Percentiles rank a stretch among this genome's conserved stretches.
phyloP scores from a whole-genome alignment of 2,888 invertebrate genomes.

The Calliopum simillimum region DNA sequence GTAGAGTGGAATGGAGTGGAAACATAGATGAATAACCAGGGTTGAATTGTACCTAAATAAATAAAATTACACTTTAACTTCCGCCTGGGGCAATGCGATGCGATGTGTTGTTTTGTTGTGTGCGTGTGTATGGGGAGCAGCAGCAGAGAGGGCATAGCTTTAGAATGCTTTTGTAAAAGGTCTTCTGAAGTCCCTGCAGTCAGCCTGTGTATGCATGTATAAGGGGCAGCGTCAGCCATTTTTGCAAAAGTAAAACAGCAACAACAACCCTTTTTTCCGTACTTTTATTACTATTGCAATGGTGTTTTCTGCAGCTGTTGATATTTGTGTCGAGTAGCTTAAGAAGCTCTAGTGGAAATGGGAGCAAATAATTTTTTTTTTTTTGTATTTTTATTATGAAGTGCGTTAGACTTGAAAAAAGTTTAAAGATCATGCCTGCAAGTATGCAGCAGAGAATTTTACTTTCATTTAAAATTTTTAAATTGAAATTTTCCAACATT shows the following conservation, averaged over 20 bases:
- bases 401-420: too few relatives aligned
- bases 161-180: not conserved
- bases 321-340: constrained; percentile 22
- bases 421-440: too few relatives aligned
- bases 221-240: too few relatives aligned
- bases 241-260: too few relatives aligned
- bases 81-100: constrained; percentile 11
- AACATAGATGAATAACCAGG: not conserved
- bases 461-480: too few relatives aligned
- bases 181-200: too few relatives aligned
- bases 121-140: too few relatives aligned
- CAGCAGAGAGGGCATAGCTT: not conserved
- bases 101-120: not conserved
- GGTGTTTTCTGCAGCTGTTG: constrained; percentile 18
- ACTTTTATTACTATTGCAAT: not conserved
- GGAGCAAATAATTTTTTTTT: too few relatives aligned
- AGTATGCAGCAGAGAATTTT: too few relatives aligned
- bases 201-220: too few relatives aligned
- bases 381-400: too few relatives aligned
- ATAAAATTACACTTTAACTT: constrained; percentile 30
- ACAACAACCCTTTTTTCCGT: not conserved
- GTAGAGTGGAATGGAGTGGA: not conserved
- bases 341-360: not conserved
- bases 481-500: too few relatives aligned
- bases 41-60: constrained; percentile 23